phyloP scores from a whole-genome alignment of 2,113 vertebrate genomes.

The Tragulus kanchil region DNA sequence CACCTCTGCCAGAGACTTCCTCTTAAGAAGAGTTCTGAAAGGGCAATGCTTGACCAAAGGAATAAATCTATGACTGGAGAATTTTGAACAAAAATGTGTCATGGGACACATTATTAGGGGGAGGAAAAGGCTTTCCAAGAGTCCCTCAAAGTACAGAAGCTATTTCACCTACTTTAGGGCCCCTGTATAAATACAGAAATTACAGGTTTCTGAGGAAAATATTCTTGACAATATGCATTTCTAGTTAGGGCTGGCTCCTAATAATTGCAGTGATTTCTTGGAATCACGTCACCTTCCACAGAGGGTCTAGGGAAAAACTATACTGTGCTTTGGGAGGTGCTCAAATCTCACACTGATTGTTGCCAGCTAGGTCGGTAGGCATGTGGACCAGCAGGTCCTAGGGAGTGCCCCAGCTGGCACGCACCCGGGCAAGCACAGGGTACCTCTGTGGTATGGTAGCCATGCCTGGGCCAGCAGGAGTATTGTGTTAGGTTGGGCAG shows the following conservation, averaged over 20 bases:
- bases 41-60: neutral
- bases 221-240: neutral
- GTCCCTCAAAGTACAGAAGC: neutral
- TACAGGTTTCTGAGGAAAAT: neutral
- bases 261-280: neutral
- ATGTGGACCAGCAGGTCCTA: conserved; percentile 58
- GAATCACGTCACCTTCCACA: neutral
- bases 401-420: neutral
- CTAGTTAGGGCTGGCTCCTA: neutral
- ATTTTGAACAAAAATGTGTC: conserved; percentile 9
- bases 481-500: neutral
- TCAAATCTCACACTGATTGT: neutral
- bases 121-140: neutral
- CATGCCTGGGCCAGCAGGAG: neutral
- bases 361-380: conserved; percentile 31
- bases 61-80: neutral
- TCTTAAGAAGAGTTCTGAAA: conserved; percentile 28
- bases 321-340: neutral
- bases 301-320: neutral
- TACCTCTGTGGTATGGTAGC: neutral
- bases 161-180: neutral
- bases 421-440: neutral
- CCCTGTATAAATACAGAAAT: neutral
- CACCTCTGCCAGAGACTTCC: neutral
- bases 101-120: neutral